A percentile compares a stretch with the other conserved stretches of the same genome.
phyloP scores from a whole-genome alignment of 2,888 invertebrate genomes.

The Falcaria lacertinaria region DNA sequence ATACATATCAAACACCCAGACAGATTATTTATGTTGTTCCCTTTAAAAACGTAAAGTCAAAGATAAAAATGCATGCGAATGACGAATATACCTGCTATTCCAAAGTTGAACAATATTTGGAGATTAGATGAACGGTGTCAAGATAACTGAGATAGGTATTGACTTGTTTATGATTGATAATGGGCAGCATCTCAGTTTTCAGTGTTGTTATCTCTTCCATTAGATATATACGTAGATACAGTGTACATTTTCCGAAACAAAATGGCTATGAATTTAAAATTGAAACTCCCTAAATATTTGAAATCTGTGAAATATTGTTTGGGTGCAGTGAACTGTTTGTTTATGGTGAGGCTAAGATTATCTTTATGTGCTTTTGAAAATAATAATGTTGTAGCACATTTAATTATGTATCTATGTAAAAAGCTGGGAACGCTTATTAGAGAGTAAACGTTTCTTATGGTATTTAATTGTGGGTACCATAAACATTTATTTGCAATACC shows the following conservation, averaged over 20 bases:
- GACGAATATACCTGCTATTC: conserved; percentile 8
- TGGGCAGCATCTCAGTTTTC: conserved; percentile 43
- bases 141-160: conserved; percentile 65
- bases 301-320: conserved; percentile 84
- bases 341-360: conserved; percentile 82
- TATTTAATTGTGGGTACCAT: no score
- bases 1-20: no score
- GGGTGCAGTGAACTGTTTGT: conserved; percentile 85
- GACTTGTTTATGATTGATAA: conserved; percentile 51
- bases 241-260: conserved; percentile 9
- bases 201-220: conserved; percentile 35
- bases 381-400: no score
- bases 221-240: conserved; percentile 17
- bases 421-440: no score
- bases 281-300: conserved; percentile 69
- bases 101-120: conserved; percentile 17
- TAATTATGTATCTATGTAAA: not conserved
- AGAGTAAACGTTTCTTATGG: no score
- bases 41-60: no score
- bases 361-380: no score
- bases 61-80: no score
- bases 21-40: no score
- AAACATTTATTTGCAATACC: no score
- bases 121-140: conserved; percentile 60
- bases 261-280: conserved; percentile 51